Percentiles rank a stretch among this genome's conserved stretches.
Conservation (phyloP, 1,140 invertebrate species). For the Cydia fagiglandana region DNA sequence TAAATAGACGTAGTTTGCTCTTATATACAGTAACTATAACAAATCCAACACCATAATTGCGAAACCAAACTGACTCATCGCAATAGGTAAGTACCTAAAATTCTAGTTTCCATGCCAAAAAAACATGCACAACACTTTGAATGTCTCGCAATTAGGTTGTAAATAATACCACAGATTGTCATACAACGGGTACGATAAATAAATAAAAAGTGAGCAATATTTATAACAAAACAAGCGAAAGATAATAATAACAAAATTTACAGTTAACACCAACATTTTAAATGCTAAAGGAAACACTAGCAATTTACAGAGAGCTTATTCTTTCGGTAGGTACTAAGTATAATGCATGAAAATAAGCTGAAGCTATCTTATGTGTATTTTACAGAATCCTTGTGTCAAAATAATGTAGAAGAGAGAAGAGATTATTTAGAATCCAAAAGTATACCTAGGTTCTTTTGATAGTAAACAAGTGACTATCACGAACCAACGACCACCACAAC, state of each 20-base stretch:
- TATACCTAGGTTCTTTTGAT: neutral
- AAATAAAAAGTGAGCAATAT: neutral
- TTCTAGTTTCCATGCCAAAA: neutral
- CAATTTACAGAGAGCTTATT: constrained; percentile 38
- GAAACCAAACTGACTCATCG: neutral
- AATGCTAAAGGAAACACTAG: constrained; percentile 18
- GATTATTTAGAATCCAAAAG: neutral
- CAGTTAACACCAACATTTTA: neutral
- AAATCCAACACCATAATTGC: neutral
- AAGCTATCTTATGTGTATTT: neutral
- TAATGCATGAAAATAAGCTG: neutral
- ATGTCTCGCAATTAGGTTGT: neutral
- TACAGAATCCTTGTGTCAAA: neutral
- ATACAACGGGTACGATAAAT: neutral
- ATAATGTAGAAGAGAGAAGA: neutral
- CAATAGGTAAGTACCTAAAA: neutral
- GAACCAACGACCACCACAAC: neutral
- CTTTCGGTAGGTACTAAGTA: neutral
- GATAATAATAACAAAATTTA: neutral
- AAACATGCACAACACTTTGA: neutral
- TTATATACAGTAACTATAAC: neutral
- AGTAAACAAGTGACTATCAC: neutral
- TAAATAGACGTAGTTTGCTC: neutral
- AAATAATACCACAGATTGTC: neutral
- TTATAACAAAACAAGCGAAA: constrained; percentile 11